These are phyloP conservation scores for Kryptolebias ocellatus DNA, from an alignment of 2,797 vertebrate species.

Conservation along the genomic window DNA sequence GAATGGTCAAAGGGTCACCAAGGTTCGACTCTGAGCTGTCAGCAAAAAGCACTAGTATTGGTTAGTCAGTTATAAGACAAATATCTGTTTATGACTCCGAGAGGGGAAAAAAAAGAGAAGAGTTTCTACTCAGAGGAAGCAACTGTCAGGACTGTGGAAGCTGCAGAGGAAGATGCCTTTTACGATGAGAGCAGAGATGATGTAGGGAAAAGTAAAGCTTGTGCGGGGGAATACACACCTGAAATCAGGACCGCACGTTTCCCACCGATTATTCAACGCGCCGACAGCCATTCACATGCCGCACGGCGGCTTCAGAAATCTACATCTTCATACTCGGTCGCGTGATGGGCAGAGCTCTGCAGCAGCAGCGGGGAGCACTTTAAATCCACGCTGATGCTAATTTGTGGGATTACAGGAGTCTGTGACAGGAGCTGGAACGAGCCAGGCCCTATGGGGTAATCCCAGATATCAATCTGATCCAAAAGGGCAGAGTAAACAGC, in stretches of 20 bases:
- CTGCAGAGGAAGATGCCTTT: constrained; percentile 48
- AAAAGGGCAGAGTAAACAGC: constrained; percentile 43
- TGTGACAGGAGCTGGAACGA: constrained; percentile 60
- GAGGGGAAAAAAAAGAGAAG: background rate
- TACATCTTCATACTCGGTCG: background rate
- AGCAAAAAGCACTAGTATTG: background rate
- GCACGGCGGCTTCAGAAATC: background rate
- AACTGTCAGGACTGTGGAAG: constrained; percentile 60
- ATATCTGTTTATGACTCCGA: constrained; percentile 7
- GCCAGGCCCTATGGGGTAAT: constrained; percentile 56
- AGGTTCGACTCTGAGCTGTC: constrained; percentile 4
- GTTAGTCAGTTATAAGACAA: constrained; percentile 5
- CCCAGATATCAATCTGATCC: constrained; percentile 66
- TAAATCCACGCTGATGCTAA: constrained; percentile 66
- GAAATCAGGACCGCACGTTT: constrained; percentile 15
- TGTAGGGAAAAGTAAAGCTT: constrained; percentile 16
- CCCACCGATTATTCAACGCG: constrained; percentile 41
- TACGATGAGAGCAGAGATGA: constrained; percentile 49
- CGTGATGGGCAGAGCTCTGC: background rate
- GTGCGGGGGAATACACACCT: constrained; percentile 16
- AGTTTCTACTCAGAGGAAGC: constrained; percentile 55
- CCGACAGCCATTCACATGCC: constrained; percentile 12
- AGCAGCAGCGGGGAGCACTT: constrained; percentile 32
- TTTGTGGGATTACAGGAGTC: constrained; percentile 73
- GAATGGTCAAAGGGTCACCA: background rate